Base-by-base conservation (phyloP, 1,140 invertebrate species). In the Aphelinus certus region DNA sequence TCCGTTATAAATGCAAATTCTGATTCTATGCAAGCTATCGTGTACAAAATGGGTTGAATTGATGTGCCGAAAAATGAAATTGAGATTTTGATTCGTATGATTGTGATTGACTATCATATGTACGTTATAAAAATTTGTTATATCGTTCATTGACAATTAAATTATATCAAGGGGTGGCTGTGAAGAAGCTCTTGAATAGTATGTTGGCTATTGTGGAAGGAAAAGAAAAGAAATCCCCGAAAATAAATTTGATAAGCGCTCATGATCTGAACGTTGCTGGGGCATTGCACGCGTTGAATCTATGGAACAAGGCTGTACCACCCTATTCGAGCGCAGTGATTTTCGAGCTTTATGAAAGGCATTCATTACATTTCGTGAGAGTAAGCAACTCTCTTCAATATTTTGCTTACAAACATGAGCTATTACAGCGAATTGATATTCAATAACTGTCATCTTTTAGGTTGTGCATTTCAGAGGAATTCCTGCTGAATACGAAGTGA, bases 221-320 rank as follows among this genome's bases (percentile, higher is more conserved):
- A 60, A 26, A n/a, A 60, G 7, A 10, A 7, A 46, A 7, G 1
- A 5, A 70, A 7, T 49, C 51, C 0, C 43, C 47, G 4, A 92
- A 92, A 79, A 79, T 92, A 57, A 88, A 88, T 69, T 76, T 92
- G 51, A 92, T 91, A 82, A 91, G 91, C 4, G 91, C 88, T 7
- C 93, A 95, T 82, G 94, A 95, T 80, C 91, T 91, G 64, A 94
- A 92, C 56, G 87, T 95, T 2, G 89, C 91, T 3, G 90, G 91
- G 43, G 77, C 94, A n/a, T 86, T 95, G 78, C 86, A 89, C 51
- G 90, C 91, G 0, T 82, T 94, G 45, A 89, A 89, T 9, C 88
- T 93, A 1, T 95, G 91, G 82, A 84, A 92, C 62, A 82, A 88
- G 3, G 88, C 90, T 65, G 87, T 90, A 62, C 90, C 90, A 0